Percentiles rank a stretch among this genome's conserved stretches.
Conservation (phyloP, 35 echinoderm and acorn worm genomes). For the Eucidaris tribuloides region DNA sequence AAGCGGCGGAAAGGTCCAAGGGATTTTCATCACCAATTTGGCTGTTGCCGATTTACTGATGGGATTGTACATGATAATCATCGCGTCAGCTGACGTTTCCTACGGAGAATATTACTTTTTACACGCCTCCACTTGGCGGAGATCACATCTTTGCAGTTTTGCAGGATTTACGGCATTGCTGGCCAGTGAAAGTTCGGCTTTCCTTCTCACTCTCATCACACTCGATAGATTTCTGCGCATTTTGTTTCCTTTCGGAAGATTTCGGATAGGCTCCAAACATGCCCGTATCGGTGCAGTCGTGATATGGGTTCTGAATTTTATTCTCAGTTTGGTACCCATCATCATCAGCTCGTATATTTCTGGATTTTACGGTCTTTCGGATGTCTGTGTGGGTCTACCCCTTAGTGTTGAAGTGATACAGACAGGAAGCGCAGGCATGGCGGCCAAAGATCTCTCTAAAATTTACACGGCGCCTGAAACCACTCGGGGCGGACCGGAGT, state of each 20-base stretch:
- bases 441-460: not conserved
- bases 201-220: slow-evolving; percentile 65
- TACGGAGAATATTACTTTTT: slow-evolving; percentile 61
- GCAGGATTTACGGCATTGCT: slow-evolving; percentile 61
- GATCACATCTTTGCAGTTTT: slow-evolving; percentile 54
- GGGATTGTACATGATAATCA: slow-evolving; percentile 81
- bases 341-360: slow-evolving; percentile 25
- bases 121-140: slow-evolving; percentile 46
- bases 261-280: slow-evolving; percentile 28
- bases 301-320: slow-evolving; percentile 39
- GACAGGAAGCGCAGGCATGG: not conserved
- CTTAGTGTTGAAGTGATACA: slow-evolving; percentile 38
- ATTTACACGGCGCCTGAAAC: slow-evolving; percentile 17
- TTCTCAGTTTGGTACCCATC: slow-evolving; percentile 25
- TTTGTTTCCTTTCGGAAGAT: slow-evolving; percentile 80
- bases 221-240: slow-evolving; percentile 78
- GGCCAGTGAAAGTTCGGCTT: slow-evolving; percentile 68
- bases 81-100: slow-evolving; percentile 54
- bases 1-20: not conserved
- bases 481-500: slow-evolving; percentile 29
- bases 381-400: slow-evolving; percentile 84
- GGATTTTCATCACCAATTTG: slow-evolving; percentile 57
- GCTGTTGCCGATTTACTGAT: slow-evolving; percentile 78
- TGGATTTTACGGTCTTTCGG: slow-evolving; percentile 69
- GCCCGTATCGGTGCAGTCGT: not conserved